Evolutionary conservation across 1,140 invertebrate species (phyloP), one percentile per base, ranked within the genome.

Genomic region (Caenorhabditis briggsae): DNA sequence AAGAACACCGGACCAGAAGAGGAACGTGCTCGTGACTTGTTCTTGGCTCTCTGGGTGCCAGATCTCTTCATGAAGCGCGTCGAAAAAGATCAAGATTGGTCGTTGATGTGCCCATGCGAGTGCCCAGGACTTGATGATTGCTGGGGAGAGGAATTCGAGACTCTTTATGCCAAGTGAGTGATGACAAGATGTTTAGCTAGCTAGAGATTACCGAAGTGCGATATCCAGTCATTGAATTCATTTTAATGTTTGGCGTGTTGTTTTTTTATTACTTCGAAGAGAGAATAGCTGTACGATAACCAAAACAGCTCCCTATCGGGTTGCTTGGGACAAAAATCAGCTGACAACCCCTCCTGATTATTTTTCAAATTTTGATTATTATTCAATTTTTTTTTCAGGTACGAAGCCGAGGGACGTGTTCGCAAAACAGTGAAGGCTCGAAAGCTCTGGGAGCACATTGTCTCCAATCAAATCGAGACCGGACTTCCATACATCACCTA

Each of bases 1-100:
- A 98, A 97, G 91, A 98, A 99, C 93, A 97, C 96, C 70, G 97
- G 96, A 53, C 96, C 96, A 91, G 97, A 98, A 93, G 97, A 98
- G 93, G 93, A 95, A 46, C 93, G 97, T 84, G 97, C 97, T 0
- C 94, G 97, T 87, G 98, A 99, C 93, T 93, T 99, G n/a, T 99
- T 99, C 92, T 98, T 97, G 93, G 98, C 96, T 18, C 92, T 99
- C 12, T 99, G 98, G 98, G 96, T 99, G 89, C 97, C 98, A 8
- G 98, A 99, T 94, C 93, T 99, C 48, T 99, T 99, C 92, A 99
- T 99, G 98, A 95, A 96, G 92, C 94, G 98, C 70, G 97, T 99
- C 0, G 95, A 98, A 92, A 94, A 94, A 0, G 95, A 99, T 82
- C 46, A 93, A 83, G 94, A 95, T 74, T 99, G 98, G 98, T 96